Conservation (phyloP, 1,140 invertebrate genomes). For the Drosophila guanche region DNA sequence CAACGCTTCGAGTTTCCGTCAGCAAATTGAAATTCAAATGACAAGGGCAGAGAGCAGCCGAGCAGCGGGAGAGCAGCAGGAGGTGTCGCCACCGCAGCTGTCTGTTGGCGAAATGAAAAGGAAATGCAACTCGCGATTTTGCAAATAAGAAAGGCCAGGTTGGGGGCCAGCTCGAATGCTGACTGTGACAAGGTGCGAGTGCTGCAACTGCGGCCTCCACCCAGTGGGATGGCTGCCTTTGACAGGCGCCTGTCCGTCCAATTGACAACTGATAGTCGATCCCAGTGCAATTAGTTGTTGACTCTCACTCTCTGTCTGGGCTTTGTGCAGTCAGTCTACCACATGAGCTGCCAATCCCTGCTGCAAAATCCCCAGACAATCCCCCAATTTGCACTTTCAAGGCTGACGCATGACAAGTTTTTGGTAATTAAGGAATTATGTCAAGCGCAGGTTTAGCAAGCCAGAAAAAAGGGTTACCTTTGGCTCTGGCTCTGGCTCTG, state of each 20-base stretch:
- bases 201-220: too few relatives aligned
- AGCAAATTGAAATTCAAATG: slow-evolving; percentile 77
- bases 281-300: too few relatives aligned
- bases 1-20: slow-evolving; percentile 60
- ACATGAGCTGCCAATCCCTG: too few relatives aligned
- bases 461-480: slow-evolving; percentile 10
- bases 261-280: too few relatives aligned
- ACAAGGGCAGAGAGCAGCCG: slow-evolving; percentile 29
- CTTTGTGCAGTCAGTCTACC: too few relatives aligned
- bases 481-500: too few relatives aligned
- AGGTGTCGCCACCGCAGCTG: slow-evolving; percentile 21
- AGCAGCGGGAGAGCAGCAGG: not conserved
- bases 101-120: slow-evolving; percentile 44
- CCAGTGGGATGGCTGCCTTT: too few relatives aligned
- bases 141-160: slow-evolving; percentile 47
- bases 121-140: slow-evolving; percentile 51
- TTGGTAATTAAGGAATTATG: slow-evolving; percentile 81
- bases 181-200: too few relatives aligned
- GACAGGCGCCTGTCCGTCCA: too few relatives aligned
- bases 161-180: too few relatives aligned
- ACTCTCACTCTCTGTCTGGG: too few relatives aligned
- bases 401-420: slow-evolving; percentile 66
- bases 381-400: slow-evolving; percentile 42
- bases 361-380: slow-evolving; percentile 25
- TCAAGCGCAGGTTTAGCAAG: slow-evolving; percentile 65